phyloP scores from a whole-genome alignment of 1,140 invertebrate species.

The Schlechtendalia chinensis region DNA sequence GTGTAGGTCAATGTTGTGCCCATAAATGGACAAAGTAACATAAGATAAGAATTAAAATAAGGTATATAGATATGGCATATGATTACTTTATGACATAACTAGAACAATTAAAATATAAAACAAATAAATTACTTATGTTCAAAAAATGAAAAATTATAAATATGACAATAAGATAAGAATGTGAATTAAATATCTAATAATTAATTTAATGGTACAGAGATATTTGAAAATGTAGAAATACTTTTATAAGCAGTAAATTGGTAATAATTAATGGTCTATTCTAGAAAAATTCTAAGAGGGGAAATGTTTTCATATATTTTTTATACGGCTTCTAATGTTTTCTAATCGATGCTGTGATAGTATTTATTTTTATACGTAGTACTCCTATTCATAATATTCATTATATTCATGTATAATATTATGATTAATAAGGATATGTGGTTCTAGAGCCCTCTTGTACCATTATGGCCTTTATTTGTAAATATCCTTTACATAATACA shows the following conservation, averaged over 20 bases:
- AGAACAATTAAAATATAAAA: conserved; percentile 12
- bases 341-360: no score
- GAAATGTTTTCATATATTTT: no score
- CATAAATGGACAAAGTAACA: conserved; percentile 47
- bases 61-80: background rate
- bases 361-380: no score
- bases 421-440: no score
- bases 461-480: no score
- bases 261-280: no score
- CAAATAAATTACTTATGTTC: background rate
- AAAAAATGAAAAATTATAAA: background rate
- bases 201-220: background rate
- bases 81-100: conserved; percentile 4
- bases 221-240: background rate
- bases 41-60: conserved; percentile 35
- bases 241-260: background rate
- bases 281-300: no score
- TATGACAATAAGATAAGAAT: background rate
- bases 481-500: no score
- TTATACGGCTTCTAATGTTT: no score
- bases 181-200: background rate
- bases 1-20: conserved; percentile 48
- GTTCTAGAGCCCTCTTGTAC: no score
- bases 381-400: no score
- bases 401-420: no score